Conservation (phyloP, 2,888 invertebrate species). For the Rhagium mordax region DNA sequence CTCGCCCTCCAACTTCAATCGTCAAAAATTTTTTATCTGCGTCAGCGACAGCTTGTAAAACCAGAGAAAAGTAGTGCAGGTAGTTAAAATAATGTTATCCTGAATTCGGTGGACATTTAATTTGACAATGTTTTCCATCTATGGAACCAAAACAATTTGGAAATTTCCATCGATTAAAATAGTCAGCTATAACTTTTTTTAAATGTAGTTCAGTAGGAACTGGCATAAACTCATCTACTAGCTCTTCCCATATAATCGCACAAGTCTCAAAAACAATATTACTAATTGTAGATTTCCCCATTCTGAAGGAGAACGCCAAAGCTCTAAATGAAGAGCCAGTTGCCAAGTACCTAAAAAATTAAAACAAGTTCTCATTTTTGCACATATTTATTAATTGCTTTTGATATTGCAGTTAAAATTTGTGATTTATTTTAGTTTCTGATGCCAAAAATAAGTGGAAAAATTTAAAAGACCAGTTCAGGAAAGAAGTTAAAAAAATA, state of each 20-base stretch:
- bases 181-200: background rate
- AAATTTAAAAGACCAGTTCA: background rate
- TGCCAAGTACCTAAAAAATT: constrained; percentile 13
- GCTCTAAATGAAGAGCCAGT: constrained; percentile 1
- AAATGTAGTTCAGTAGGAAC: background rate
- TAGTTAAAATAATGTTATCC: no score
- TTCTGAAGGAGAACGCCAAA: background rate
- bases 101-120: background rate
- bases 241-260: background rate
- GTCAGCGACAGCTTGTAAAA: constrained; percentile 44
- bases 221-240: background rate
- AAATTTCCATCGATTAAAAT: constrained; percentile 23
- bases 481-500: background rate
- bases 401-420: background rate
- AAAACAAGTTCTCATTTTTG: background rate
- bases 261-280: background rate
- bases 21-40: constrained; percentile 44
- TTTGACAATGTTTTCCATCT: background rate
- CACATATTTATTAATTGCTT: background rate
- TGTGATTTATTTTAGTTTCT: no score
- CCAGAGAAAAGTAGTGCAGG: background rate
- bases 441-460: background rate
- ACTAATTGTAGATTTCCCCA: background rate
- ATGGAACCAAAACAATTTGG: background rate
- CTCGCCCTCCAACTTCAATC: constrained; percentile 41